phyloP scores from a whole-genome alignment of 30 jellyfish, hydroid and myxozoan genomes.

The Aurelia sp. region DNA sequence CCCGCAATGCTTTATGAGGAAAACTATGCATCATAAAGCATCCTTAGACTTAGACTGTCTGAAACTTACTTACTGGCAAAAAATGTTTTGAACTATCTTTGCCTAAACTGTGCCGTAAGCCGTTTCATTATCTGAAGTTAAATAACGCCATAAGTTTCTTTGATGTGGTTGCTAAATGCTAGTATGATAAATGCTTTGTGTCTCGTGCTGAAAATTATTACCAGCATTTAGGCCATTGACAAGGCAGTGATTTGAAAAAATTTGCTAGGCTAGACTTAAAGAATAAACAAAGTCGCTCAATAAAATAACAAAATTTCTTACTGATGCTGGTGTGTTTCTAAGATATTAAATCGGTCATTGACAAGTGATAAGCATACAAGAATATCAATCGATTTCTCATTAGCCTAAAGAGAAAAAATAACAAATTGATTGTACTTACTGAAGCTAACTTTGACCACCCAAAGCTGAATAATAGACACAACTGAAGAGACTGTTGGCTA shows the following conservation, averaged over 20 bases:
- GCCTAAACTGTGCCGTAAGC: too few relatives aligned
- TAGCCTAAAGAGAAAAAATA: background rate
- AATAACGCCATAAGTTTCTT: background rate
- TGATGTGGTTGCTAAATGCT: too few relatives aligned
- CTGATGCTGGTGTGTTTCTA: too few relatives aligned
- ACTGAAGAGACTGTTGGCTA: conserved; percentile 36
- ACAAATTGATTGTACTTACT: background rate
- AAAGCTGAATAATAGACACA: conserved; percentile 59
- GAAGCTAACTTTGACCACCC: conserved; percentile 70
- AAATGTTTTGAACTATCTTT: background rate
- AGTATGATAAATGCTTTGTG: too few relatives aligned
- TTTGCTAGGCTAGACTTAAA: too few relatives aligned
- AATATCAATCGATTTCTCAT: background rate
- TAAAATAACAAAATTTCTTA: background rate
- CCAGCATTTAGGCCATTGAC: too few relatives aligned
- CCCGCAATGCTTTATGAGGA: background rate
- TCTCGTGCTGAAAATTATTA: too few relatives aligned
- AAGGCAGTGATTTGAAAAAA: too few relatives aligned
- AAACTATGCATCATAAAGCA: background rate
- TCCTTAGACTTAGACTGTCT: background rate
- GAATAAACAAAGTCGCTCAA: background rate
- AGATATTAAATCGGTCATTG: background rate
- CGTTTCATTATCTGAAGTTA: background rate
- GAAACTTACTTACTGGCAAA: background rate
- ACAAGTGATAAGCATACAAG: background rate